phyloP scores from a whole-genome alignment of 2,888 invertebrate genomes.

The Cheilosia variabilis region DNA sequence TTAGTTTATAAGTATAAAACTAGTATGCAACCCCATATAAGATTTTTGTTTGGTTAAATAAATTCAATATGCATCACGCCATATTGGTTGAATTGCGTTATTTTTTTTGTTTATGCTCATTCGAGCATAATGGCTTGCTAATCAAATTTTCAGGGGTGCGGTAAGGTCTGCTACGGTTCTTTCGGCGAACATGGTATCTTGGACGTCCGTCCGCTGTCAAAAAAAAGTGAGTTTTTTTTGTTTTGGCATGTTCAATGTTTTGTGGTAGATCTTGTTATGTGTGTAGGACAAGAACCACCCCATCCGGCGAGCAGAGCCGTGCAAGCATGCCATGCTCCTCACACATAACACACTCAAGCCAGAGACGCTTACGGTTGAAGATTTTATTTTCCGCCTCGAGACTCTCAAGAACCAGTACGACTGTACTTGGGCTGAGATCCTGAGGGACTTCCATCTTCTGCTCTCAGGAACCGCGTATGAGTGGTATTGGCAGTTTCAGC shows the following conservation, averaged over 20 bases:
- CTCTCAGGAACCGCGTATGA: not conserved
- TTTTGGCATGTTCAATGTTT: not conserved
- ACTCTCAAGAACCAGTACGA: not conserved
- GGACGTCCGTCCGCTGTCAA: not conserved
- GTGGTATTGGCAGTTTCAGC: conserved; percentile 20
- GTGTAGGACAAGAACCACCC: not conserved
- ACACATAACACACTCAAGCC: not conserved
- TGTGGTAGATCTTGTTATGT: not conserved
- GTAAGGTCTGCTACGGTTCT: not conserved
- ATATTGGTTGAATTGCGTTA: no score
- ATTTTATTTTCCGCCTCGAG: not conserved
- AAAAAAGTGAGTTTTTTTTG: not conserved
- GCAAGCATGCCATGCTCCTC: conserved; percentile 4
- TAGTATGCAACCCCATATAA: no score
- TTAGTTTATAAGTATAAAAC: no score
- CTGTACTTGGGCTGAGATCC: conserved; percentile 20
- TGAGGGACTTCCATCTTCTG: not conserved
- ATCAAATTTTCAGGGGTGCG: not conserved
- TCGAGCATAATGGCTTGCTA: no score
- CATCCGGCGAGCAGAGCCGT: not conserved
- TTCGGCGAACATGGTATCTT: not conserved
- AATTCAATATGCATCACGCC: no score
- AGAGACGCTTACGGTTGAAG: not conserved
- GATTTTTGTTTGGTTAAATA: no score
- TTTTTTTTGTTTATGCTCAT: no score